A percentile compares a stretch with the other conserved stretches of the same genome.
These are phyloP conservation scores for Boleophthalmus pectinirostris DNA, from an alignment of 2,113 vertebrate genomes.

Conservation along the genomic window DNA sequence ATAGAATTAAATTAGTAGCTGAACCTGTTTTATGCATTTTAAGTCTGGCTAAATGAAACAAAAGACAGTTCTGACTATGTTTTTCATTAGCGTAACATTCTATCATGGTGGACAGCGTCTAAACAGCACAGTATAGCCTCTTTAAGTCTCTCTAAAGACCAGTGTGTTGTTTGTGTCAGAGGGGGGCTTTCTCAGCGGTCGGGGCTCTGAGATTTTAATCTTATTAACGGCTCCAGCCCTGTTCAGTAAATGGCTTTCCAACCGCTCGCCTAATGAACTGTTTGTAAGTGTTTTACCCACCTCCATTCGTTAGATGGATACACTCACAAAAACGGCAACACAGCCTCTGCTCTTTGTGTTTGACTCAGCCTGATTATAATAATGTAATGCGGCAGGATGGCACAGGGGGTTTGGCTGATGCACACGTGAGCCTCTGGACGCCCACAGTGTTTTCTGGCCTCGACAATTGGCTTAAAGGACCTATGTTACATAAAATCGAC, in stretches of 20 bases:
- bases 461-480: neutral
- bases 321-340: conserved; percentile 20
- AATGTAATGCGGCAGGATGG: no score
- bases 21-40: no score
- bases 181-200: conserved; percentile 46
- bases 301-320: conserved; percentile 35
- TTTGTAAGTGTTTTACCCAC: conserved; percentile 58
- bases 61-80: neutral
- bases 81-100: conserved; percentile 31
- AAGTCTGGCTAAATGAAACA: neutral
- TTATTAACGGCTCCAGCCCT: conserved; percentile 70
- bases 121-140: neutral
- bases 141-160: conserved; percentile 24
- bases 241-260: conserved; percentile 73
- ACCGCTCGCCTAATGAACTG: conserved; percentile 74
- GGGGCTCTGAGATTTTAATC: conserved; percentile 69
- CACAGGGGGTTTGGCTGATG: no score
- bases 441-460: neutral
- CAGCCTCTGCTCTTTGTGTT: neutral
- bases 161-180: conserved; percentile 28
- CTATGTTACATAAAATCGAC: no score
- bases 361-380: neutral
- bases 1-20: no score
- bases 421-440: neutral
- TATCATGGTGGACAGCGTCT: neutral